Base-by-base conservation (phyloP, 1,140 invertebrate genomes). In the Cotesia typhae region DNA sequence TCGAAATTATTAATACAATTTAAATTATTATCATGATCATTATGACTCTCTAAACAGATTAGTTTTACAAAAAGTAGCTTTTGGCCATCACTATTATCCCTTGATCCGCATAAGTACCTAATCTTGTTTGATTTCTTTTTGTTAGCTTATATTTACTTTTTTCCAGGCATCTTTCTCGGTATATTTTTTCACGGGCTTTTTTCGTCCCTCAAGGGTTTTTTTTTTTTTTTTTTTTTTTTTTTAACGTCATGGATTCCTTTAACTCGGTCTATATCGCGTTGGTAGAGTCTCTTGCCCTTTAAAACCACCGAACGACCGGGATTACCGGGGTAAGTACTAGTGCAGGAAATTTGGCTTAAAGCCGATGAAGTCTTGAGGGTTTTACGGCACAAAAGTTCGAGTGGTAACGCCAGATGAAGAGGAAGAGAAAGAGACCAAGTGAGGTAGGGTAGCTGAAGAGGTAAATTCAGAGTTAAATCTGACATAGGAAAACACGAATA, bases 281-380 rank as follows among this genome's bases (percentile, higher is more conserved):
- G 7, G 38, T 63, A 20, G 41, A 20, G 61, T 37, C 57, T 14
- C 38, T 68, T 67, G 55, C 36, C 41, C 38, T 70, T 47, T 67
- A 71, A 71, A 71, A 74, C 69, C 68, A 70, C 63, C 57, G 68
- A 70, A 70, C 69, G 73, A 74, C 69, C 66, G 55, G 73, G 73
- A 74, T 74, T 74, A 74, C 68, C 52, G 67, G 41, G 14, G 28
- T 70, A 67, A 74, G 72, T 74, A 70, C 67, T 74, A 59, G 67
- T 67, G 66, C 67, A 70, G 64, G 72, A 65, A 74, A 74, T 74
- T 74, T 70, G 67, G 72, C 72, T 55, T 47, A 63, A 61, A 69
- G 72, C 72, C 67, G 72, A 74, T 74, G 72, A 74, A 65, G 72
- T 74, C 72, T 68, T 52, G 37, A 36, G 66, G 67, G 67, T 67